Base-by-base conservation (phyloP, 2,888 invertebrate genomes). In the Coenonympha glycerion region DNA sequence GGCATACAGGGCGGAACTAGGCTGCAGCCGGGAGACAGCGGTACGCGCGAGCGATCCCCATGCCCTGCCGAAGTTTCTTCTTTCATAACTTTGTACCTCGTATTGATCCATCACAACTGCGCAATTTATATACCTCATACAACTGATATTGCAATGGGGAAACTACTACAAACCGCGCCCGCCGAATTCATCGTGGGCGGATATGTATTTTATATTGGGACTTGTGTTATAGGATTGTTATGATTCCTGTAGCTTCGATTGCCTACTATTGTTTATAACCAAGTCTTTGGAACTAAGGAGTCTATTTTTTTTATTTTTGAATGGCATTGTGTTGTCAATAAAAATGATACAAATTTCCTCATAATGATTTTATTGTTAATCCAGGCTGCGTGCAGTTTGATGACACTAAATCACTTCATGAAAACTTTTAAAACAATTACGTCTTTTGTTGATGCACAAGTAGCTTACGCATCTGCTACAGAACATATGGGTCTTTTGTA, bases 1-100 rank as follows among this genome's bases (percentile, higher is more conserved):
- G 85, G 83, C 86, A 86, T 85, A 79, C 81, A 83, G 74, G 82
- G 83, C 79, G 84, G 79, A 85, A 80, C 84, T 84, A 85, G 85
- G 85, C 81, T 82, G 81, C 76, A 82, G 77, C 76, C 72, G 80
- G 72, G 80, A 69, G 69, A 82, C 79, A 76, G 75, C 69, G 78
- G 74, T 74, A 73, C 83, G 79, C 82, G 83, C 82, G 76, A 73
- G 73, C 79, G 76, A 76, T 74, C 77, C 78, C 80, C 79, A 76
- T 76, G 79, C 82, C 81, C 77, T 80, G 79, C 81, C 81, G 76
- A 85, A 86, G 76, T 86, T 84, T 78, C 84, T 81, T 80, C 81
- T 86, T 86, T 86, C 86, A 86, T 85, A 86, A 86, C 84, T 85
- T 82, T 75, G 82, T 77, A 78, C 76, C 78, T 68, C 64, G 79